A percentile compares a stretch with the other conserved stretches of the same genome.
These are phyloP conservation scores for Acrocephalus kingi DNA, from an alignment of 2,113 vertebrate genomes.

Conservation along the genomic window DNA sequence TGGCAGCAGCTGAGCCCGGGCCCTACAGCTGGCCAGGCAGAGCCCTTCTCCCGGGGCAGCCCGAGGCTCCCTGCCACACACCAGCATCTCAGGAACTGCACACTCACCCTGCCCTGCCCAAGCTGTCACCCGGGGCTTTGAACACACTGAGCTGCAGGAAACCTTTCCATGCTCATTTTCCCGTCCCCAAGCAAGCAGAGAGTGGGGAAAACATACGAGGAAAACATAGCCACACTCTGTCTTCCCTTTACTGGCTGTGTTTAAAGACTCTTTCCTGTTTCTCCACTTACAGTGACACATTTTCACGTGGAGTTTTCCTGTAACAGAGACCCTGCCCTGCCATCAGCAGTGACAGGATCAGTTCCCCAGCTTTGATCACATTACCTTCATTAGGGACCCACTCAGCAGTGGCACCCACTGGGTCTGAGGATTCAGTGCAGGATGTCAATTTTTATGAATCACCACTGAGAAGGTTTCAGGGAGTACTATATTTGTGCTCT, in stretches of 20 bases:
- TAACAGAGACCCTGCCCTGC: neutral
- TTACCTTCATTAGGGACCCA: neutral
- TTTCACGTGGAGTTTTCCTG: neutral
- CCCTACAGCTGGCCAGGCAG: neutral
- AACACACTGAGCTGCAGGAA: neutral
- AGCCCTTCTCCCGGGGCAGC: neutral
- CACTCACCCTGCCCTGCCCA: neutral
- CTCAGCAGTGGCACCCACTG: neutral
- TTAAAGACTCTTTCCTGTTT: neutral
- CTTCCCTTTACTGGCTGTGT: neutral
- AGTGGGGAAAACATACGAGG: neutral
- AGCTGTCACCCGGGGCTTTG: fast-evolving
- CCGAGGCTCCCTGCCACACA: neutral
- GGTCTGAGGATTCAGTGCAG: neutral
- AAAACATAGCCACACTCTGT: neutral
- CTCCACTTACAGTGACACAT: neutral
- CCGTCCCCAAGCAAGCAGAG: neutral
- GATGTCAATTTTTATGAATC: neutral
- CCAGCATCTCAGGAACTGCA: neutral
- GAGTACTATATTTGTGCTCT: neutral
- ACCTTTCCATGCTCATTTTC: neutral
- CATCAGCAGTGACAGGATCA: neutral
- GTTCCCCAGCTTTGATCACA: neutral
- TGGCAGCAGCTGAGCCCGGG: neutral
- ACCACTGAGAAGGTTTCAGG: neutral